Evolutionary conservation across 2,113 vertebrate genomes (phyloP), one percentile per base, ranked within the genome.

Genomic region (Saccopteryx leptura): DNA sequence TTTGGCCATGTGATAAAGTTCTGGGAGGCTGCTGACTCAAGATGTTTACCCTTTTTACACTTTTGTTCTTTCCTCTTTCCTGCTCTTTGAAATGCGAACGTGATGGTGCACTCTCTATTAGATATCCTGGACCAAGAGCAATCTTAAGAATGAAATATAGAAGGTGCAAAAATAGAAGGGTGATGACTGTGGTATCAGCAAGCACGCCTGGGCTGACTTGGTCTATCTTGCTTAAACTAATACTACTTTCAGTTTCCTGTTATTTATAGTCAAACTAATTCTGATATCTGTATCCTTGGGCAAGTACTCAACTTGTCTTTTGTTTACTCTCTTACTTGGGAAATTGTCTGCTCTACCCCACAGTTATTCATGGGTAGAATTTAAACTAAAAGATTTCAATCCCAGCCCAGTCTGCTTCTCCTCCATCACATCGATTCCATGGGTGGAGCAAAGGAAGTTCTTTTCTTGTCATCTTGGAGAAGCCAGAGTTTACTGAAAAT

Each of bases 381-480:
- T 76, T 85, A 50, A 60, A 48, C 9, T 48, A 65, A 56, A 90
- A 48, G 17, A 23, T 33, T 58, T 76, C 9, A 14, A 14, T 33
- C 39, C 9, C 5, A 33, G 79, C 21, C 33, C 24, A 33, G 10
- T 50, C 58, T 74, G 7, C 39, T 75, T 79, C 50, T n/a, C 7
- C 12, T 10, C 5, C 0, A 1, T 66, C 15, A 56, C 17, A 28
- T 10, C 26, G 74, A 81, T 63, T 81, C 61, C 1, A 7, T n/a
- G 11, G 15, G 60, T n/a, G 6, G 5, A 23, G 33, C 84, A 28
- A 6, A 92, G 76, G n/a, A 72, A 60, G 5, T 52, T 68, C 4
- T 92, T 91, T 80, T 91, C 33, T 56, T 84, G 9, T 23, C n/a
- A 61, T 9, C 24, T 33, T 66, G 31, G 39, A 84, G 89, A 92